Percentiles rank a stretch among this genome's conserved stretches.
Conservation (phyloP, 2,797 vertebrate species). For the Chelonia mydas region DNA sequence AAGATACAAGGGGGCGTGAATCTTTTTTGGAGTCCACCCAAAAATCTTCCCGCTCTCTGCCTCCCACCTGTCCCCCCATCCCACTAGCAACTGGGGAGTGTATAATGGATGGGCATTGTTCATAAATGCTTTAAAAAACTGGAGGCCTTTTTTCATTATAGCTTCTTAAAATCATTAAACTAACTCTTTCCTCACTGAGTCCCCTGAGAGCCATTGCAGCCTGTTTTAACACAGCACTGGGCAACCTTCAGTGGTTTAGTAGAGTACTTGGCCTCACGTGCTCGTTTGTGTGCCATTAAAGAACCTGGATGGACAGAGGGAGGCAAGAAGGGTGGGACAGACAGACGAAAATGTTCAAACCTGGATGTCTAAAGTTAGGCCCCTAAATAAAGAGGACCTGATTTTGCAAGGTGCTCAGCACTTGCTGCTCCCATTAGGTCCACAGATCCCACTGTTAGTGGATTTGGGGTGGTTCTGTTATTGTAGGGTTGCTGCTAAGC, state of each 20-base stretch:
- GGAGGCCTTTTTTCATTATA: background rate
- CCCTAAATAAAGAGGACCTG: background rate
- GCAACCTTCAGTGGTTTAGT: background rate
- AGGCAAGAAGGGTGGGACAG: background rate
- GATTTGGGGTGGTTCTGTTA: background rate
- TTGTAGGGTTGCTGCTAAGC: background rate
- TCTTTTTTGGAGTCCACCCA: background rate
- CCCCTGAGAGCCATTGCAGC: background rate
- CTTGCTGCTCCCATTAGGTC: background rate
- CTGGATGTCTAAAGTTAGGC: background rate
- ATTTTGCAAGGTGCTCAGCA: background rate
- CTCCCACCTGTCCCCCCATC: too few species aligned
- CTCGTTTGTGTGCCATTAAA: background rate
- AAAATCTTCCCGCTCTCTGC: background rate
- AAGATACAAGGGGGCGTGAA: background rate
- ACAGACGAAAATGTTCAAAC: background rate
- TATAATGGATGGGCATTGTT: too few species aligned
- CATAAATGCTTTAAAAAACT: background rate
- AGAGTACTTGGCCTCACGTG: background rate
- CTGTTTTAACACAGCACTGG: background rate
- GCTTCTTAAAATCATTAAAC: background rate
- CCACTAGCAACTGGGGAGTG: background rate
- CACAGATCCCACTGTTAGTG: background rate
- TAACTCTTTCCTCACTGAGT: background rate
- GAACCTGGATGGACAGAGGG: background rate